Evolutionary conservation across 2,888 invertebrate genomes (phyloP), one percentile per base, ranked within the genome.

Genomic region (Acanthopleura granulata): DNA sequence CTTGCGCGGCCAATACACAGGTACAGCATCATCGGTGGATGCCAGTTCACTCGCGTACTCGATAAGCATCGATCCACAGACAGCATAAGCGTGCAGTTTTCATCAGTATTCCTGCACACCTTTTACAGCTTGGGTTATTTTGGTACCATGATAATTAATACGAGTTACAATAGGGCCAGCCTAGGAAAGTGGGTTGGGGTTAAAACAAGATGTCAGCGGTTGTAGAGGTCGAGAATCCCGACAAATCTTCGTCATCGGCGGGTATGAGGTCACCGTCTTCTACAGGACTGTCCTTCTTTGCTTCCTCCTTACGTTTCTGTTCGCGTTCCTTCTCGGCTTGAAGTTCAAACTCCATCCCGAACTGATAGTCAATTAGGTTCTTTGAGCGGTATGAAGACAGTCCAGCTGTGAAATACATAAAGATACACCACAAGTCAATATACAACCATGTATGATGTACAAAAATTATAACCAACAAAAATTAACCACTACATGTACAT

Each of bases 131-230:
- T 40, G 9, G 40, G 40, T 40, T 40, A 40, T 40, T 40, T 40
- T 40, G 40, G 40, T 40, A 40, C 40, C 40, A 40, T 40, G 40
- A 40, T 40, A 40, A 40, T 40, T 40, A 40, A 40, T 40, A 40
- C 40, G 40, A 40, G 40, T 40, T 40, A 40, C 40, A 40, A 40
- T 6, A 6, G 40, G 40, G 40, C 40, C 40, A 40, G 40, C 9
- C 40, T 40, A 40, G 40, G 9, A 40, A 40, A 40, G 40, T 3
- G 40, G 40, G 40, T n/a, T 40, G 40, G 40, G n/a, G 11, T 76
- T 74, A 87, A 79, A 87, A 87, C 71, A 87, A 75, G 76, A 87
- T 83, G 74, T 87, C 86, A 0, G 87, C 80, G 40, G 80, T 84
- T 6, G 18, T n/a, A 6, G 80, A 77, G 62, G 80, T 82, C 14